These are phyloP conservation scores for Leucophenga montana DNA, from an alignment of 2,888 invertebrate genomes.

Conservation along the genomic window DNA sequence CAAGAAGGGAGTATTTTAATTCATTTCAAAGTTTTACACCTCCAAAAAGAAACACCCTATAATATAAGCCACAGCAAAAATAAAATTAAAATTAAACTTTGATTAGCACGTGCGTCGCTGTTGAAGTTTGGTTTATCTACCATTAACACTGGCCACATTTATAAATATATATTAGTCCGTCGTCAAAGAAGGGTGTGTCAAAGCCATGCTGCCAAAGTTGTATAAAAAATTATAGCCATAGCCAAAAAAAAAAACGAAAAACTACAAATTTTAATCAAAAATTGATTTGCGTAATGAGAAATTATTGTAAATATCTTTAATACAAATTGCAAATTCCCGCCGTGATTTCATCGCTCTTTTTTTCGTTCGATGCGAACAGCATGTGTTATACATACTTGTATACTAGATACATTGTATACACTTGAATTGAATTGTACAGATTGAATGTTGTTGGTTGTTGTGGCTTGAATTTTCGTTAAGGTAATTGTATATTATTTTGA, in stretches of 20 bases:
- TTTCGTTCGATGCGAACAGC: neutral
- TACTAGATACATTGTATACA: too few species aligned
- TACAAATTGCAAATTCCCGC: slow-evolving; percentile 23
- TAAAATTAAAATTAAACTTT: slow-evolving; percentile 17
- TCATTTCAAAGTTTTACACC: too few species aligned
- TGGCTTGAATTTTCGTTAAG: neutral
- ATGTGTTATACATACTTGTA: neutral
- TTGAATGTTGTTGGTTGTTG: neutral
- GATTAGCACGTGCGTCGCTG: slow-evolving; percentile 42
- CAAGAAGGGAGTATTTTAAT: too few species aligned
- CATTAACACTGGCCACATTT: too few species aligned
- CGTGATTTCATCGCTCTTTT: neutral
- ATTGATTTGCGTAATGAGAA: slow-evolving; percentile 23
- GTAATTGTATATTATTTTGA: neutral
- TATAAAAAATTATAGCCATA: neutral
- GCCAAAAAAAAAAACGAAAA: neutral
- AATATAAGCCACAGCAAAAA: too few species aligned
- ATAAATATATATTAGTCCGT: neutral
- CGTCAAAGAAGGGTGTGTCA: slow-evolving; percentile 7
- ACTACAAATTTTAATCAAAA: too few species aligned
- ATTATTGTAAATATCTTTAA: slow-evolving; percentile 18
- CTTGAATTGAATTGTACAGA: too few species aligned
- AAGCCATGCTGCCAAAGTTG: slow-evolving; percentile 1
- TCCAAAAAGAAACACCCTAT: too few species aligned
- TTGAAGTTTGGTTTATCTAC: slow-evolving; percentile 38